Conservation (phyloP, 2,888 invertebrate species). For the Philopedon plagiatum region DNA sequence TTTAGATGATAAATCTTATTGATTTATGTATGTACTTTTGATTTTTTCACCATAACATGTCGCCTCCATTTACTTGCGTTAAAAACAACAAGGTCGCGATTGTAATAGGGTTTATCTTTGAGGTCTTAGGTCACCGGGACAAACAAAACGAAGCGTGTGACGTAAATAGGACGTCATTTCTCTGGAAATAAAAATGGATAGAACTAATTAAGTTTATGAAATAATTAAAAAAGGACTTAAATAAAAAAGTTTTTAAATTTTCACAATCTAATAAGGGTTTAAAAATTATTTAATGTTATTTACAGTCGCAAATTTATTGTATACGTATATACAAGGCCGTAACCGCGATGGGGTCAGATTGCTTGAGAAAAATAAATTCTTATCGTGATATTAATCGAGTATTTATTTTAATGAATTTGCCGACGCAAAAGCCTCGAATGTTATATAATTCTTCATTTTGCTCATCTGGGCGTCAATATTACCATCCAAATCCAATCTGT, state of each 20-base stretch:
- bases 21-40: not conserved
- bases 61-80: constrained; percentile 23
- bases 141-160: constrained; percentile 56
- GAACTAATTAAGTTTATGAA: constrained; percentile 3
- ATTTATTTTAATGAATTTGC: not conserved
- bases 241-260: not conserved
- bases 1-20: not conserved
- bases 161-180: constrained; percentile 54
- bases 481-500: too few relatives aligned
- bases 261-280: not conserved
- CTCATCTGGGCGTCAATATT: too few relatives aligned
- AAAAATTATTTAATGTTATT: not conserved
- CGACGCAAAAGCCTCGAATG: too few relatives aligned
- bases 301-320: not conserved
- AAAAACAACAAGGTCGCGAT: constrained; percentile 30
- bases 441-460: too few relatives aligned
- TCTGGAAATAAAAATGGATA: constrained; percentile 30
- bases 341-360: not conserved
- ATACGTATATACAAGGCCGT: not conserved
- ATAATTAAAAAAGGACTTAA: constrained; percentile 3
- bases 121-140: constrained; percentile 58
- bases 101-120: constrained; percentile 18
- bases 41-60: constrained; percentile 24
- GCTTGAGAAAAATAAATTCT: not conserved
- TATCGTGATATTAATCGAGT: too few relatives aligned